Percentiles rank a stretch among this genome's conserved stretches.
These are phyloP conservation scores for Gasterosteus nipponicus DNA, from an alignment of 2,113 vertebrate species.

Conservation along the genomic window DNA sequence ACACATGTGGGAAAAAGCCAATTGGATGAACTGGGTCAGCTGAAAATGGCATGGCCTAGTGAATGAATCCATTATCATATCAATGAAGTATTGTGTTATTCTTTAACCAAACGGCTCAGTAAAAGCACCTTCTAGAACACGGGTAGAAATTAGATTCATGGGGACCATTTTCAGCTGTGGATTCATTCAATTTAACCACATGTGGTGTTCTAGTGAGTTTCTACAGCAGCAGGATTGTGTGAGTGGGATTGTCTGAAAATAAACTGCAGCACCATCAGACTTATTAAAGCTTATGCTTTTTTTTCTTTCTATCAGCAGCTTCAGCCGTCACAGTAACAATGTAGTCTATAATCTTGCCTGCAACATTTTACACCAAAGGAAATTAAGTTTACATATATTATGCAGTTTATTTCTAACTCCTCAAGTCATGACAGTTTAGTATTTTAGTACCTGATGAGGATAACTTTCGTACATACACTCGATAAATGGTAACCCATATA, in stretches of 20 bases:
- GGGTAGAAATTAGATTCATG: constrained; percentile 9
- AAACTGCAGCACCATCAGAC: background rate
- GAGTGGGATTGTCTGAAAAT: constrained; percentile 4
- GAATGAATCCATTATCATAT: too few relatives aligned
- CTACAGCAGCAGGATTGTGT: constrained; percentile 1
- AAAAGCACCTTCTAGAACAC: background rate
- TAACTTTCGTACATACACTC: background rate
- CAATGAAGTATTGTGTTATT: constrained; percentile 2
- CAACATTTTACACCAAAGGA: background rate
- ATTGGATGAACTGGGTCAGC: too few relatives aligned
- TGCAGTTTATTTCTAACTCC: background rate
- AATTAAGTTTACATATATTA: background rate
- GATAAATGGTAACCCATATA: background rate
- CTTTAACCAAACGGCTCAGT: background rate
- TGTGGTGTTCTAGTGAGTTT: background rate
- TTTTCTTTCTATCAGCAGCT: background rate
- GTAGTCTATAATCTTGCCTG: too few relatives aligned
- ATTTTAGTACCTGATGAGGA: constrained; percentile 17
- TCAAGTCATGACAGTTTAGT: constrained; percentile 20
- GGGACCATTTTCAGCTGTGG: constrained; percentile 6
- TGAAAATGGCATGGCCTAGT: too few relatives aligned
- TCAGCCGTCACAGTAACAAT: too few relatives aligned
- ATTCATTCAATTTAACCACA: background rate
- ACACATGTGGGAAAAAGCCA: too few relatives aligned
- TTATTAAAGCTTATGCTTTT: background rate